Evolutionary conservation across 2,888 invertebrate species (phyloP).

Genomic region (Machimus rusticus): DNA sequence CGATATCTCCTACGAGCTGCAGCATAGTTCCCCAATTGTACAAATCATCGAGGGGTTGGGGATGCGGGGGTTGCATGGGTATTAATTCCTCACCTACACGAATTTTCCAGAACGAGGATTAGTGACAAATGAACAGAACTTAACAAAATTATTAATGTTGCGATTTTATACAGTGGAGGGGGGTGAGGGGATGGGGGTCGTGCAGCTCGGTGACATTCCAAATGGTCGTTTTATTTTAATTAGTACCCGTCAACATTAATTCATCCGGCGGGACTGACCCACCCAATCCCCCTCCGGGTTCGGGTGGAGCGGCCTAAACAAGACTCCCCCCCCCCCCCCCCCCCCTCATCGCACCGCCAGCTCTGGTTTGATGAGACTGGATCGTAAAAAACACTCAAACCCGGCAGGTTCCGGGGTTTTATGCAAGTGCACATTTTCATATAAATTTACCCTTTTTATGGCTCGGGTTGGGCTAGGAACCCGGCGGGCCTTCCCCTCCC

Average conservation of each 20-base stretch:
- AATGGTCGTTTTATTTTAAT: conserved; percentile 41
- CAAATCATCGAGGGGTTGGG: not conserved
- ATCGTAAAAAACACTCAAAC: conserved; percentile 29
- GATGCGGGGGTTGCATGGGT: not conserved
- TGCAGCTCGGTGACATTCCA: not conserved
- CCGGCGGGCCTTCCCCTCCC: not conserved
- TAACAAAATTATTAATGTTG: conserved; percentile 41
- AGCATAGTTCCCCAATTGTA: not conserved
- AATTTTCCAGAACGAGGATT: conserved; percentile 34
- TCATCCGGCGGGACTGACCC: conserved; percentile 7
- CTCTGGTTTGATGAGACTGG: conserved; percentile 8
- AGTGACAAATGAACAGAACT: conserved; percentile 41
- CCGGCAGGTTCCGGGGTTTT: not conserved
- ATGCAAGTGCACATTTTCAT: conserved; percentile 27
- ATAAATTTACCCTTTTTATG: conserved; percentile 32
- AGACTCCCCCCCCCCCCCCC: not conserved
- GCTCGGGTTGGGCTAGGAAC: not conserved
- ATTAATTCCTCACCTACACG: conserved; percentile 21
- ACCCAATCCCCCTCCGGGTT: not conserved
- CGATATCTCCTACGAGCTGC: not conserved
- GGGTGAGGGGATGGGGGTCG: not conserved
- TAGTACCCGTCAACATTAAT: conserved; percentile 39
- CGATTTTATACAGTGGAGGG: conserved; percentile 2
- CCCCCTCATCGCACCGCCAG: not conserved
- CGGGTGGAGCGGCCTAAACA: not conserved